phyloP scores from a whole-genome alignment of 2,797 vertebrate genomes.

The Pelochelys cantorii region DNA sequence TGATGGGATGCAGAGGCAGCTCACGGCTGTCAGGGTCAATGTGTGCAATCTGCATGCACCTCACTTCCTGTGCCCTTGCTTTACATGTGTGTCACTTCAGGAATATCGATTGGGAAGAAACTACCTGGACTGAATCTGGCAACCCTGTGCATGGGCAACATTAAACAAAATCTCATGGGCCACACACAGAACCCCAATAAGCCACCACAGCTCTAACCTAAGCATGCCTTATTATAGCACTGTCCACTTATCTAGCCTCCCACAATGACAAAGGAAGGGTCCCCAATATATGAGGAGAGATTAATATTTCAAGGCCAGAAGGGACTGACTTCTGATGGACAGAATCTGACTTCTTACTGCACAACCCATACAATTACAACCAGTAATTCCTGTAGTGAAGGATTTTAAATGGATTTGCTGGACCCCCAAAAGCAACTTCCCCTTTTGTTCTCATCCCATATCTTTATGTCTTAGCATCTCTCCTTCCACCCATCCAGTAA shows the following conservation, averaged over 20 bases:
- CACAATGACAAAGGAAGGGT: background rate
- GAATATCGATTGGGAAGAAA: too few relatives aligned
- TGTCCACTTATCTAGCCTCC: background rate
- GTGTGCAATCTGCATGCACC: too few relatives aligned
- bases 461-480: background rate
- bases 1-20: too few relatives aligned
- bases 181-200: too few relatives aligned
- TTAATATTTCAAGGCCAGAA: background rate
- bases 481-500: background rate
- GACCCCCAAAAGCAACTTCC: background rate
- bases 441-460: background rate
- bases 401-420: background rate
- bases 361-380: background rate
- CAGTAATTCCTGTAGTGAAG: background rate
- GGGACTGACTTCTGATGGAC: too few relatives aligned
- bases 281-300: background rate
- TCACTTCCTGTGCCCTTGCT: too few relatives aligned
- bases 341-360: background rate
- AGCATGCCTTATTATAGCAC: background rate
- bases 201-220: too few relatives aligned
- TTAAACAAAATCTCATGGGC: too few relatives aligned
- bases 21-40: too few relatives aligned
- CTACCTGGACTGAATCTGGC: too few relatives aligned
- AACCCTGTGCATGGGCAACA: too few relatives aligned
- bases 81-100: too few relatives aligned